A percentile compares a stretch with the other conserved stretches of the same genome.
Evolutionary conservation across 2,113 vertebrate genomes (phyloP).

Genomic region (Zosterops pallidus): DNA sequence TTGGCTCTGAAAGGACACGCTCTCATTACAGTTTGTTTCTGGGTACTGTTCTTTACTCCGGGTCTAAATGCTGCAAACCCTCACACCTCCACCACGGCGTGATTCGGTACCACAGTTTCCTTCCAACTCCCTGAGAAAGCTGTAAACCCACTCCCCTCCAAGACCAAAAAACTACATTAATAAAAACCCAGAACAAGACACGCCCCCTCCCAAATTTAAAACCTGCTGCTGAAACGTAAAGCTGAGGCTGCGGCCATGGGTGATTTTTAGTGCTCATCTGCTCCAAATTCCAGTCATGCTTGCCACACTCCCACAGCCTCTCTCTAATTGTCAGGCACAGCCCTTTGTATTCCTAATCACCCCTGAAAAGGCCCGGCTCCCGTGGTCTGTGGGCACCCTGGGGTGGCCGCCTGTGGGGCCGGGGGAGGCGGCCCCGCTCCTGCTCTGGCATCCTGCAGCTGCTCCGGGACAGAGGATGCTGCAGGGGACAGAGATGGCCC

Average conservation of each 20-base stretch:
- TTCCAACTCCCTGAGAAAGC: neutral
- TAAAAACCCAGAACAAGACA: neutral
- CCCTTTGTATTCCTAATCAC: constrained; percentile 37
- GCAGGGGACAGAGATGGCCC: neutral
- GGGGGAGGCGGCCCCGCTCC: neutral
- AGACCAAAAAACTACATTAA: neutral
- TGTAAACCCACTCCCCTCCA: neutral
- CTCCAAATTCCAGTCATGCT: constrained; percentile 55
- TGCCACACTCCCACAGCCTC: neutral
- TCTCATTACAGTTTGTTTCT: constrained; percentile 36
- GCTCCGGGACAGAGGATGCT: neutral
- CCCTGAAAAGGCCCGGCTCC: neutral
- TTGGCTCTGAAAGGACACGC: neutral
- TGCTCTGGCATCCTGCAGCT: neutral
- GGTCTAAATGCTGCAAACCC: neutral
- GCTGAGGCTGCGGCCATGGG: neutral
- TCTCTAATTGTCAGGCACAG: constrained; percentile 12
- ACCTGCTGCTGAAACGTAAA: neutral
- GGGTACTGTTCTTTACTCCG: neutral
- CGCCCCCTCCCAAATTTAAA: neutral
- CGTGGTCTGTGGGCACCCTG: neutral
- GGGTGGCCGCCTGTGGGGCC: neutral
- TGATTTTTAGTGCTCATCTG: neutral
- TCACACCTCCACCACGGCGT: neutral
- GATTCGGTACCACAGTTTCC: neutral